These are phyloP conservation scores for Clarias fuscus DNA, from an alignment of 2,797 vertebrate genomes.

Conservation along the genomic window DNA sequence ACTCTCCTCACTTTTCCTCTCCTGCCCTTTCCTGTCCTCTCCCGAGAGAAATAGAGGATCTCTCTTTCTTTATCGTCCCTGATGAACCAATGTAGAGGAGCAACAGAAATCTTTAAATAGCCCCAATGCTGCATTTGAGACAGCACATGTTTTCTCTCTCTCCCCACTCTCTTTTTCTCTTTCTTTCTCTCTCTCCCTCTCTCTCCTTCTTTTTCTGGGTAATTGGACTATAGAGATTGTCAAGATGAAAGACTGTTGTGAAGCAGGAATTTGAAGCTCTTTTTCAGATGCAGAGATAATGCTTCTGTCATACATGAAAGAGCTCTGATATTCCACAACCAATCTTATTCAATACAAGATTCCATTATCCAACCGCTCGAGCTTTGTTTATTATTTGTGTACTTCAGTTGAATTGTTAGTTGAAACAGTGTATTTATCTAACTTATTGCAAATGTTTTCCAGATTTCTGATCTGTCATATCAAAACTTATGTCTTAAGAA, in stretches of 20 bases:
- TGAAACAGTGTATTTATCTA: background rate
- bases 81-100: constrained; percentile 7
- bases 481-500: background rate
- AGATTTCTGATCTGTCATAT: background rate
- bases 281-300: constrained; percentile 41
- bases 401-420: background rate
- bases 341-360: constrained; percentile 18
- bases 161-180: background rate
- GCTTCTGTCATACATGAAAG: constrained; percentile 42
- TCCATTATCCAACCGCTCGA: background rate
- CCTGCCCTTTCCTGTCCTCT: constrained; percentile 26
- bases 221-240: constrained; percentile 20
- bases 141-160: background rate
- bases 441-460: background rate
- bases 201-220: background rate
- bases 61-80: constrained; percentile 22
- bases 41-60: constrained; percentile 1
- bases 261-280: constrained; percentile 31
- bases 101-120: constrained; percentile 42
- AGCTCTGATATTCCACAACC: constrained; percentile 19
- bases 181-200: background rate
- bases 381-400: constrained; percentile 6
- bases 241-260: constrained; percentile 46
- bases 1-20: constrained; percentile 24
- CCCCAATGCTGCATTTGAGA: constrained; percentile 29